Conservation (phyloP, 2,113 vertebrate genomes). For the Hiodon alosoides region DNA sequence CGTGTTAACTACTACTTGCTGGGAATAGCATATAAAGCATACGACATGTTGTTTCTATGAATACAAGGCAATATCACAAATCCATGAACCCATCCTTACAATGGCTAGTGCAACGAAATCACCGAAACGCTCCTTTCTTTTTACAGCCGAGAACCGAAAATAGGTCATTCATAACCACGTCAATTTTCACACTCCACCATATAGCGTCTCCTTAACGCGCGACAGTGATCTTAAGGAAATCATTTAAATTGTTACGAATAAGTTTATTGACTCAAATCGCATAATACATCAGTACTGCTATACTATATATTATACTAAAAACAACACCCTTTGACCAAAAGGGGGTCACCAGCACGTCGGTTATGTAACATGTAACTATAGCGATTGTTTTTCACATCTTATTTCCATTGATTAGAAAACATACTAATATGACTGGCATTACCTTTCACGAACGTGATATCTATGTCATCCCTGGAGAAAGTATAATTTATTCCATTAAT, state of each 20-base stretch:
- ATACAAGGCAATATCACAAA: no score
- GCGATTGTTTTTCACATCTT: slow-evolving; percentile 5
- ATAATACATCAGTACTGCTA: not conserved
- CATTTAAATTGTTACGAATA: not conserved
- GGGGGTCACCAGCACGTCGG: slow-evolving; percentile 12
- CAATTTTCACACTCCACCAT: not conserved
- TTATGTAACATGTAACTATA: slow-evolving; percentile 23
- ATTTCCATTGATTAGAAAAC: not conserved
- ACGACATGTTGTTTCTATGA: no score
- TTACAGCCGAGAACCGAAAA: not conserved
- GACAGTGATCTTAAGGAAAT: not conserved
- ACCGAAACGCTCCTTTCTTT: not conserved
- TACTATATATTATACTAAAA: not conserved
- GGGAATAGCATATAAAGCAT: no score
- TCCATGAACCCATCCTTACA: no score
- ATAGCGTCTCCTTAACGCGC: not conserved
- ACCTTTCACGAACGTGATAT: slow-evolving; percentile 12
- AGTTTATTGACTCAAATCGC: not conserved
- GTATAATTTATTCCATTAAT: slow-evolving; percentile 19
- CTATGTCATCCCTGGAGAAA: slow-evolving; percentile 24
- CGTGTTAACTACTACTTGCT: no score
- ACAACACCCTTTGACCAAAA: slow-evolving; percentile 9
- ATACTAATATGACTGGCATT: not conserved
- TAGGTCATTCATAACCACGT: slow-evolving; percentile 5
- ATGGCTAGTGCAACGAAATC: not conserved